Evolutionary conservation across 2,113 vertebrate genomes (phyloP).

Genomic region (Ammodytes marinus): DNA sequence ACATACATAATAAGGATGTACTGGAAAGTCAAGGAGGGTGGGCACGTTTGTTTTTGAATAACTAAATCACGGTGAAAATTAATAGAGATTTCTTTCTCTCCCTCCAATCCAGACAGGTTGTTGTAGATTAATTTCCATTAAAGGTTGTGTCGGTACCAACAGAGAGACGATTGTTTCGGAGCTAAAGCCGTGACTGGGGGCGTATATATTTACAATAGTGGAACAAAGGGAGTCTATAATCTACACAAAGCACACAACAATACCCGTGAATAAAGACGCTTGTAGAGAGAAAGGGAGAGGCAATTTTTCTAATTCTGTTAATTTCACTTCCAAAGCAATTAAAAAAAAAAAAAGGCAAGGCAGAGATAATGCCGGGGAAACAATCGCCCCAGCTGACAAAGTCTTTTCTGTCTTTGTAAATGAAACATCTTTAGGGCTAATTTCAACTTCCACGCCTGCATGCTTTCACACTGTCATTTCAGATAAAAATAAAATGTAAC

Average conservation of each 20-base stretch:
- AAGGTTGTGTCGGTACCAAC: slow-evolving; percentile 70
- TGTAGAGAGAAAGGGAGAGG: slow-evolving; percentile 89
- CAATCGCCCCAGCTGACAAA: slow-evolving; percentile 89
- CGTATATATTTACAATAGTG: slow-evolving; percentile 91
- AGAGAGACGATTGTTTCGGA: slow-evolving; percentile 79
- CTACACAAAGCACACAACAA: slow-evolving; percentile 94
- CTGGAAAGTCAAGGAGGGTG: slow-evolving; percentile 48
- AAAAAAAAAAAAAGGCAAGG: slow-evolving; percentile 81
- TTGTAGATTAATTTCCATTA: slow-evolving; percentile 85
- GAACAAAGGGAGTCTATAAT: slow-evolving; percentile 94
- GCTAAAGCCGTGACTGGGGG: slow-evolving; percentile 90
- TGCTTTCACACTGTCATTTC: slow-evolving; percentile 83
- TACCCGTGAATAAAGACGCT: slow-evolving; percentile 93
- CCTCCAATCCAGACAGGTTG: slow-evolving; percentile 72
- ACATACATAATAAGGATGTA: slow-evolving; percentile 8
- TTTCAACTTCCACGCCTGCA: slow-evolving; percentile 88
- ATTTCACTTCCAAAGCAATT: slow-evolving; percentile 99
- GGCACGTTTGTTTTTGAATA: slow-evolving; percentile 18
- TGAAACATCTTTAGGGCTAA: slow-evolving; percentile 92
- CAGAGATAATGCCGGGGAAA: slow-evolving; percentile 93
- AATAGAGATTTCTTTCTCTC: slow-evolving; percentile 44
- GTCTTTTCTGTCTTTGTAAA: slow-evolving; percentile 91
- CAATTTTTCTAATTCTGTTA: slow-evolving; percentile 97
- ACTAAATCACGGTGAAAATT: slow-evolving; percentile 59
- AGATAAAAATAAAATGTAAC: slow-evolving; percentile 90